phyloP scores from a whole-genome alignment of 2,888 invertebrate genomes.

The Ctenicera cuprea region DNA sequence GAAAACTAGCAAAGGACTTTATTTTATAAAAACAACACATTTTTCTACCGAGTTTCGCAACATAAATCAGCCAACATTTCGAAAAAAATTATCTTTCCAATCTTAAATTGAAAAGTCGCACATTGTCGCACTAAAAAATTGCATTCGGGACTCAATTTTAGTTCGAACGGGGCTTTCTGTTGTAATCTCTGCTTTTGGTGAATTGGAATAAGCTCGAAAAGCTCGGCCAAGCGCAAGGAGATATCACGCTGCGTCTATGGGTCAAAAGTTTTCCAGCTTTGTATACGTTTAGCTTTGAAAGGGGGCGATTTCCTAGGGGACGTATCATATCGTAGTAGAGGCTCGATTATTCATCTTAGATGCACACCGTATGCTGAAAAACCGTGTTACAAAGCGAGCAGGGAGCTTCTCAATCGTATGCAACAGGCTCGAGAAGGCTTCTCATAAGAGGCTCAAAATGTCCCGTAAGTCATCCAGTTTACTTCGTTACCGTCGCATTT shows the following conservation, averaged over 20 bases:
- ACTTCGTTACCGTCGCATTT: conserved; percentile 20
- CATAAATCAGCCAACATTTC: neutral
- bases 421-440: conserved; percentile 22
- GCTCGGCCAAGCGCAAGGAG: conserved; percentile 56
- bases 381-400: conserved; percentile 3
- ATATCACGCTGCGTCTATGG: conserved; percentile 59
- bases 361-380: conserved; percentile 8
- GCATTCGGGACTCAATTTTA: neutral
- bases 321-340: conserved; percentile 19
- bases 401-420: neutral
- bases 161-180: neutral
- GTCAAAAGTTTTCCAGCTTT: conserved; percentile 56
- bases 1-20: conserved; percentile 4
- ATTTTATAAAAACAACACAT: neutral
- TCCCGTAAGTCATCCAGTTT: conserved; percentile 27
- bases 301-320: conserved; percentile 40
- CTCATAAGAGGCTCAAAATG: conserved; percentile 26
- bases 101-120: conserved; percentile 1
- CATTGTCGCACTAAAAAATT: conserved; percentile 12
- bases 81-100: neutral
- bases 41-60: neutral
- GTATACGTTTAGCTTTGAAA: conserved; percentile 44
- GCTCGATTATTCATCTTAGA: conserved; percentile 27
- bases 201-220: conserved; percentile 54
- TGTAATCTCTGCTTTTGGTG: conserved; percentile 12